These are phyloP conservation scores for Scaptomyza polygonia DNA, from an alignment of 2,888 invertebrate species.

Conservation along the genomic window DNA sequence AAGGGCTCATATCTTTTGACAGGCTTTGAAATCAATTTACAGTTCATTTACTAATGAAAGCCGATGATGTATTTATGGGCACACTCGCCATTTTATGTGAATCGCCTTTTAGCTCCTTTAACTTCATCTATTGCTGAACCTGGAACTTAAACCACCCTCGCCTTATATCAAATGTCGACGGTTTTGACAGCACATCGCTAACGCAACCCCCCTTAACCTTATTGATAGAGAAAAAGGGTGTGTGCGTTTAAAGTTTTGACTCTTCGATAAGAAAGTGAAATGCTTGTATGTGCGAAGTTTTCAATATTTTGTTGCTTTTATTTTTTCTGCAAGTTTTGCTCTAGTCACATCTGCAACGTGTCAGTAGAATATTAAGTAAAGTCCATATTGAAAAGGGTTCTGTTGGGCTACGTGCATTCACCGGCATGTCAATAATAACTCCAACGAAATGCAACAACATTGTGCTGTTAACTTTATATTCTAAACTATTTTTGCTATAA, in stretches of 20 bases:
- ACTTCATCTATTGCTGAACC: not conserved
- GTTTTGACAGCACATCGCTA: constrained; percentile 29
- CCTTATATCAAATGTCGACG: constrained; percentile 36
- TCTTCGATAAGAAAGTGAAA: constrained; percentile 34
- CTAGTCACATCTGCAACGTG: constrained; percentile 29
- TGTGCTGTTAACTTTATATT: constrained; percentile 2
- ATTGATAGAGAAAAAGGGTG: not conserved
- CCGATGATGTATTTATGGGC: constrained; percentile 69
- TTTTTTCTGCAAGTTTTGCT: constrained; percentile 14
- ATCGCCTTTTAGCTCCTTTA: constrained; percentile 10
- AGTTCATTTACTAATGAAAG: constrained; percentile 76
- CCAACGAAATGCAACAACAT: constrained; percentile 12
- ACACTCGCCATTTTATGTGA: constrained; percentile 38
- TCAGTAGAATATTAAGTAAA: constrained; percentile 40
- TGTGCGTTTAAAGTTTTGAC: constrained; percentile 17
- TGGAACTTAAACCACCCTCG: not conserved
- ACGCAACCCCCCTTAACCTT: not conserved
- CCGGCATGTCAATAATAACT: constrained; percentile 7
- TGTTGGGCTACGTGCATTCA: constrained; percentile 19
- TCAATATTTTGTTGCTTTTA: not conserved
- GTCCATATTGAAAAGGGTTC: constrained; percentile 17
- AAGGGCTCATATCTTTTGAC: constrained; percentile 52
- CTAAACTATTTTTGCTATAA: constrained; percentile 2
- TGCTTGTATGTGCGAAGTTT: constrained; percentile 11
- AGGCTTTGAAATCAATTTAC: constrained; percentile 67